Evolutionary conservation across 1,140 invertebrate genomes (phyloP).

Genomic region (Drosophila seguyi): DNA sequence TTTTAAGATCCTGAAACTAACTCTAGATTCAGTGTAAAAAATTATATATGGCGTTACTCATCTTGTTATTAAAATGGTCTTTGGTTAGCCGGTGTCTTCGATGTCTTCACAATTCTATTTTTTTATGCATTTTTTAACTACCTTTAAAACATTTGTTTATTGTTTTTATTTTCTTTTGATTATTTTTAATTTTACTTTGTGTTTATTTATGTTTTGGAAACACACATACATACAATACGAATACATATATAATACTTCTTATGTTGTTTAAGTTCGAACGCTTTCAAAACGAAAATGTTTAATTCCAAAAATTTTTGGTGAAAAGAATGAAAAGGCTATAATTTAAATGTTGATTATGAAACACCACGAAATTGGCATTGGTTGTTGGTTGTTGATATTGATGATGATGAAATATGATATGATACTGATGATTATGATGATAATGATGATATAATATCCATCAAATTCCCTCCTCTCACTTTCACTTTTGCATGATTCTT

Average conservation of each 20-base stretch:
- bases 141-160: conserved; percentile 1
- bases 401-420: conserved; percentile 30
- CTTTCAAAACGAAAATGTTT: conserved; percentile 54
- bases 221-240: conserved; percentile 19
- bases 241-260: conserved; percentile 7
- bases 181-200: not conserved
- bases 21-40: no score
- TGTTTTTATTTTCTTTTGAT: not conserved
- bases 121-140: conserved; percentile 11
- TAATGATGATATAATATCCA: conserved; percentile 31
- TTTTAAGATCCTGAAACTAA: not conserved
- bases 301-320: conserved; percentile 45
- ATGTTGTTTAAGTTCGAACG: conserved; percentile 25
- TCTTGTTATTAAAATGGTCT: not conserved
- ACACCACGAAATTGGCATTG: conserved; percentile 77
- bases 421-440: conserved; percentile 22
- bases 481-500: conserved; percentile 1
- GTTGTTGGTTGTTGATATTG: conserved; percentile 57
- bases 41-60: not conserved
- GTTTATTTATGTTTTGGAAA: conserved; percentile 30
- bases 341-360: conserved; percentile 43
- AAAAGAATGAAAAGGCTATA: conserved; percentile 16
- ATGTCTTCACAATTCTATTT: conserved; percentile 29
- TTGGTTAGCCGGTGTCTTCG: not conserved
- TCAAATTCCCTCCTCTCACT: conserved; percentile 8